Conservation (phyloP, 2,888 invertebrate genomes). For the Plebejus argus region DNA sequence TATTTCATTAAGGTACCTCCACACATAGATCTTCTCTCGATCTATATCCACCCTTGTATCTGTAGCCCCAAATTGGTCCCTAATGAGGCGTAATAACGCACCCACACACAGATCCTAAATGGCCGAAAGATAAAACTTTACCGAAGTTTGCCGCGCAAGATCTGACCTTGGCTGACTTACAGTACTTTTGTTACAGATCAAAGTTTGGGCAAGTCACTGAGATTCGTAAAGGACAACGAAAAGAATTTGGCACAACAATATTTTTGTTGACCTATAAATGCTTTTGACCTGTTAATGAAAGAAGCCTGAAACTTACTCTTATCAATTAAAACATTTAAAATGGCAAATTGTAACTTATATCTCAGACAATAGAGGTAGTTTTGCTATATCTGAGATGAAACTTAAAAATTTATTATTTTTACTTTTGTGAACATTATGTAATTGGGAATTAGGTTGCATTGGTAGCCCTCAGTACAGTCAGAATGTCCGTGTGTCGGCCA, state of each 20-base stretch:
- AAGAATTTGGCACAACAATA: not conserved
- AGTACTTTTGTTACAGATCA: conserved; percentile 15
- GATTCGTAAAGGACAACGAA: not conserved
- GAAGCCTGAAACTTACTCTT: no score
- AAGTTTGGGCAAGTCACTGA: not conserved
- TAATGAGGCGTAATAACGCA: conserved; percentile 18
- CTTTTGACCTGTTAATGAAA: not conserved
- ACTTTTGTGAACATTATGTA: not conserved
- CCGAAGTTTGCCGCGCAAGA: conserved; percentile 1
- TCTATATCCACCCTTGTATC: conserved; percentile 7
- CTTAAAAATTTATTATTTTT: not conserved
- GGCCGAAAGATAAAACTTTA: conserved; percentile 9
- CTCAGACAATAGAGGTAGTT: not conserved
- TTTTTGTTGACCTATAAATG: not conserved
- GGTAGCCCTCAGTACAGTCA: not conserved
- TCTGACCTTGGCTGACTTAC: conserved; percentile 19
- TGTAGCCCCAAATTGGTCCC: conserved; percentile 6
- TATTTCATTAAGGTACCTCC: not conserved
- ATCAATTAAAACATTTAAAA: no score
- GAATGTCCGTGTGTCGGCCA: not conserved
- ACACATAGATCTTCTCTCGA: conserved; percentile 3
- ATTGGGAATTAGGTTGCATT: not conserved
- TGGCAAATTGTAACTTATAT: no score
- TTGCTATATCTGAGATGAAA: no score
- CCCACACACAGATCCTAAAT: conserved; percentile 11